These are phyloP conservation scores for Drymodes brunneopygia DNA, from an alignment of 2,113 vertebrate genomes.

Conservation along the genomic window DNA sequence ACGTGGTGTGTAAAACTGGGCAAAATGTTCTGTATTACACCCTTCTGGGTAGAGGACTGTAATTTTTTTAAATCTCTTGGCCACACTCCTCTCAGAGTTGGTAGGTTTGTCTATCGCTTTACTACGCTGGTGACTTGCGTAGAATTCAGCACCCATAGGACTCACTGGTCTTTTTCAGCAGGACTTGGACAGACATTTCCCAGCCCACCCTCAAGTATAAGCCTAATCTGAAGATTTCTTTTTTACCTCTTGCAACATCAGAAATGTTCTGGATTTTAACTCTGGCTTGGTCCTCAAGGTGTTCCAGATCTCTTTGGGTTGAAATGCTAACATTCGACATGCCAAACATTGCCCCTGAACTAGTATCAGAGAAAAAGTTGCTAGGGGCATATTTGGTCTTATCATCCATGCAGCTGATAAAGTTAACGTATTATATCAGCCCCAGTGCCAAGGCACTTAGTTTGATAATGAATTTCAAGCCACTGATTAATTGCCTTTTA, in stretches of 20 bases:
- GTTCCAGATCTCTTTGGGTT: not conserved
- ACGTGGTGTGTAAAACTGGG: not conserved
- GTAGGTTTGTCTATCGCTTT: not conserved
- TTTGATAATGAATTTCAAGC: not conserved
- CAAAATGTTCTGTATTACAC: not conserved
- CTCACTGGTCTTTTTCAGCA: not conserved
- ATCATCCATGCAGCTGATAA: not conserved
- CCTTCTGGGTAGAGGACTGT: not conserved
- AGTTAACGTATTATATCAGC: not conserved
- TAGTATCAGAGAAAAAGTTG: not conserved
- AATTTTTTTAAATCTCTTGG: not conserved
- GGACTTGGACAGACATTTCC: not conserved
- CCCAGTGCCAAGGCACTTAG: not conserved
- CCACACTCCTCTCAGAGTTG: not conserved
- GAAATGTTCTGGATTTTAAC: not conserved
- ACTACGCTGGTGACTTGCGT: rapidly evolving
- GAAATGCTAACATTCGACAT: not conserved
- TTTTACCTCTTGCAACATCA: not conserved
- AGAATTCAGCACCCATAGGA: not conserved
- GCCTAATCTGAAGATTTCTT: not conserved
- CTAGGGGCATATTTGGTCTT: rapidly evolving
- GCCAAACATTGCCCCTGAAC: not conserved
- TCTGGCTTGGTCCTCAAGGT: rapidly evolving
- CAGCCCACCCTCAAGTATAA: not conserved
- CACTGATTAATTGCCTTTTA: not conserved